Evolutionary conservation across 1,140 invertebrate species (phyloP), one percentile per base, ranked within the genome.

Genomic region (Drosophila punjabiensis): DNA sequence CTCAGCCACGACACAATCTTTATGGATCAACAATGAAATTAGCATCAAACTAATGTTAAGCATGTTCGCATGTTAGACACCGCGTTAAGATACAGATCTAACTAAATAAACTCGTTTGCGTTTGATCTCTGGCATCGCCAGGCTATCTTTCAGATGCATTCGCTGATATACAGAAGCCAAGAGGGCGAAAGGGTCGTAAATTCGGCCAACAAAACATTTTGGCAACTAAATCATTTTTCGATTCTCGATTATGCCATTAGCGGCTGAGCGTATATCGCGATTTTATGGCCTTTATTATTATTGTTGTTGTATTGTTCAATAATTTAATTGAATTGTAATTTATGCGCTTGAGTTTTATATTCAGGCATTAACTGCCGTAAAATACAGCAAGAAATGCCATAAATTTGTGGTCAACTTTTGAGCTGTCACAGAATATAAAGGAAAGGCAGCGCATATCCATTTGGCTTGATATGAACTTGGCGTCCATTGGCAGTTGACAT

Each of bases 171-270:
- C 73, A 65, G 71, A 77, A 67, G 41, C 62, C 62, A 24, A 63
- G 52, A 53, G 61, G 50, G 61, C 64, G 66, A 79, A 80, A 67
- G 50, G 62, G 16, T n/a, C 43, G 43, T 65, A 63, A 61, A 59
- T 55, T 24, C 47, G 24, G 24, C 20, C 30, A 33, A 35, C 39
- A 60, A 52, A 52, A 52, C 16, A 60, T 53, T 58, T 43, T 76
- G 69, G 58, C 37, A 62, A 62, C 63, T 84, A 84, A 85, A 85
- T 85, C 79, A 86, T 82, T 78, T 55, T 39, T 24, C 33, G 20
- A 24, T 37, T 56, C 69, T 78, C 74, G 84, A 82, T 85, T 81
- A 69, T 82, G 75, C 80, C 74, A 68, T 74, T 83, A 61, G 81
- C 74, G 18, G 52, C 62, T 32, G 64, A 47, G 39, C 43, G 76